Evolutionary conservation across 2,797 vertebrate species (phyloP).

Genomic region (Sciurus carolinensis): DNA sequence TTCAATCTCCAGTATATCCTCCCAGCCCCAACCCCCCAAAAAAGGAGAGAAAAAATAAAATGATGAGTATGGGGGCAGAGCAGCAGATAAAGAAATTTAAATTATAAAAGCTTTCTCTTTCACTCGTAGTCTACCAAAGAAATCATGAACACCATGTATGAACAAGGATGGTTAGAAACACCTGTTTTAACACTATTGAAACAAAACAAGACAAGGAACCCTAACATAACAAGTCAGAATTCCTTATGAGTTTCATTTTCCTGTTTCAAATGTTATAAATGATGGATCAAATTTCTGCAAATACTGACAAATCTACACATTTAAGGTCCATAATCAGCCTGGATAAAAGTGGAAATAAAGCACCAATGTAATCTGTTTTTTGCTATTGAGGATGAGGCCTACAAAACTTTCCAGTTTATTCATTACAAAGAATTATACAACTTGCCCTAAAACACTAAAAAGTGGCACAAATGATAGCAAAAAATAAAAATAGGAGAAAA

Average conservation of each 20-base stretch:
- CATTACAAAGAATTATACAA: background rate
- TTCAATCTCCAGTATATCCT: too few relatives aligned
- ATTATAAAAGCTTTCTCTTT: background rate
- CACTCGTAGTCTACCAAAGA: background rate
- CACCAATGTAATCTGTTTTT: background rate
- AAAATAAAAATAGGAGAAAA: background rate
- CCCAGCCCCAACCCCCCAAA: too few relatives aligned
- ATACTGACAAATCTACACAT: background rate
- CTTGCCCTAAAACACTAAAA: background rate
- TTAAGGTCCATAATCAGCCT: background rate
- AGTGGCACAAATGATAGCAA: background rate
- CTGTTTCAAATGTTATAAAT: background rate
- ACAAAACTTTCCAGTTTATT: background rate
- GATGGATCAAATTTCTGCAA: background rate
- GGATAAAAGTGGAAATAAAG: background rate
- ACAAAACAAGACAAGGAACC: background rate
- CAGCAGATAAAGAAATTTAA: background rate
- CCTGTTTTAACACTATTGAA: background rate
- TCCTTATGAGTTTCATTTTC: background rate
- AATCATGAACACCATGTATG: background rate
- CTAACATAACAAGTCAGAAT: background rate
- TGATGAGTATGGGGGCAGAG: background rate
- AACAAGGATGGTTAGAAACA: background rate
- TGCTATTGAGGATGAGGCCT: background rate
- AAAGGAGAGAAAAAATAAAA: background rate